Percentiles rank a stretch among this genome's conserved stretches.
Evolutionary conservation across 2,888 invertebrate genomes (phyloP).

Genomic region (Clostera curtula): DNA sequence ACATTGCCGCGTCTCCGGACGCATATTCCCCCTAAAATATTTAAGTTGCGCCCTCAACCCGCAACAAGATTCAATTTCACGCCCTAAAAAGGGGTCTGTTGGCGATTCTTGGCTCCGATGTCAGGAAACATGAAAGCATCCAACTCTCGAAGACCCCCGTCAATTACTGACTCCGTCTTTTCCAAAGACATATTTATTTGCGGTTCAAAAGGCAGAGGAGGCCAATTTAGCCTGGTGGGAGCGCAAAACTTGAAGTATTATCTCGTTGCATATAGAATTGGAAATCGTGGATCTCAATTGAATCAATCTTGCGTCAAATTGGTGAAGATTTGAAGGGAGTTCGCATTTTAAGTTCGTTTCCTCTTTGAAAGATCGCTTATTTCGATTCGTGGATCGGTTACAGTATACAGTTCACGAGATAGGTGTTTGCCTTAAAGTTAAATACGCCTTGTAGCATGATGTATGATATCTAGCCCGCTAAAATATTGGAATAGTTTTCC

Average conservation of each 20-base stretch:
- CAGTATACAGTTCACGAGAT: conserved; percentile 2
- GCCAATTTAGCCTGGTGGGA: conserved; percentile 40
- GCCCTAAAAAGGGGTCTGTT: conserved; percentile 65
- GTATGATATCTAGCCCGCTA: too few relatives aligned
- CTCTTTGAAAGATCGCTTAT: conserved; percentile 21
- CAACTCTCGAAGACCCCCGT: conserved; percentile 41
- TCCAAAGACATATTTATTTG: conserved; percentile 19
- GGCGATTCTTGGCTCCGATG: conserved; percentile 59
- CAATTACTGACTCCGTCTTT: conserved; percentile 32
- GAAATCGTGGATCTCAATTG: conserved; percentile 57
- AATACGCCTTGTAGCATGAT: too few relatives aligned
- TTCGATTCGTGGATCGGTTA: conserved; percentile 1
- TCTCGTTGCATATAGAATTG: conserved; percentile 61
- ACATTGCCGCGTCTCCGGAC: conserved; percentile 52
- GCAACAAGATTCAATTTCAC: conserved; percentile 75
- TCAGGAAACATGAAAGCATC: conserved; percentile 59
- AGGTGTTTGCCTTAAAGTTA: conserved; percentile 1
- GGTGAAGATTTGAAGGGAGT: conserved; percentile 44
- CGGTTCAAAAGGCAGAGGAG: conserved; percentile 28
- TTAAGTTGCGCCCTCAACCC: conserved; percentile 67
- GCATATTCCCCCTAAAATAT: conserved; percentile 70
- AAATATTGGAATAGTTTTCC: too few relatives aligned
- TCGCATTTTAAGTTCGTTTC: conserved; percentile 35
- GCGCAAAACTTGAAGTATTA: conserved; percentile 55
- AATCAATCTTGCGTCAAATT: conserved; percentile 69